phyloP scores from a whole-genome alignment of 2,113 vertebrate genomes.

The Neolamprologus longior region DNA sequence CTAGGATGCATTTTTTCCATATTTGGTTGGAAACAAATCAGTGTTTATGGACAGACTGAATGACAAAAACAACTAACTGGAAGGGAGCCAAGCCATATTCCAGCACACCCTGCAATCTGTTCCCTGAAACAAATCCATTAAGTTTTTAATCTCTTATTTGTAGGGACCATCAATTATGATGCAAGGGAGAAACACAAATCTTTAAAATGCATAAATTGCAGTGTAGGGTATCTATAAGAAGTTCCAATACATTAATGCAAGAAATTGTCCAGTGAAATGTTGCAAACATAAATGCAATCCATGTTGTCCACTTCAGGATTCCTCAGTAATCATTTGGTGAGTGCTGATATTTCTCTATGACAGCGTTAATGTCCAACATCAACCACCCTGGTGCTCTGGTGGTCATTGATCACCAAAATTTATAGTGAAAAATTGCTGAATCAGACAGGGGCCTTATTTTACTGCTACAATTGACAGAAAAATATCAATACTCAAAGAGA shows the following conservation, averaged over 20 bases:
- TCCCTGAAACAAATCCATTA: constrained; percentile 18
- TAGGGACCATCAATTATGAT: background rate
- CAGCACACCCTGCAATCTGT: background rate
- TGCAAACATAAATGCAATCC: background rate
- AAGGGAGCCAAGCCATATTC: background rate
- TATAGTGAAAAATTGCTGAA: constrained; percentile 39
- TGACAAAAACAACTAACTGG: background rate
- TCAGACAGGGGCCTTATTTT: constrained; percentile 36
- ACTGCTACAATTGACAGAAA: constrained; percentile 29
- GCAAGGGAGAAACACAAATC: background rate
- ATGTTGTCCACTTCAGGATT: background rate
- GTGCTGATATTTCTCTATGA: constrained; percentile 13
- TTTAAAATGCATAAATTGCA: background rate
- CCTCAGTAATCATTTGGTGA: background rate
- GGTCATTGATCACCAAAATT: constrained; percentile 40
- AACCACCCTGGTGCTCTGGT: background rate
- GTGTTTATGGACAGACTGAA: background rate
- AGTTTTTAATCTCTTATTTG: constrained; percentile 8
- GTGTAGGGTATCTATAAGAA: background rate
- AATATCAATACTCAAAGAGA: constrained; percentile 37
- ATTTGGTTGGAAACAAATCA: background rate
- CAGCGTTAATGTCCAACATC: background rate
- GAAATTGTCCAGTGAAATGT: background rate
- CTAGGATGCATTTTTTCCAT: background rate
- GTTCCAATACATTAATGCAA: background rate